Evolutionary conservation across 23 tunicate species (phyloP), one percentile per base, ranked within the genome.

Genomic region (Botrylloides violaceus): DNA sequence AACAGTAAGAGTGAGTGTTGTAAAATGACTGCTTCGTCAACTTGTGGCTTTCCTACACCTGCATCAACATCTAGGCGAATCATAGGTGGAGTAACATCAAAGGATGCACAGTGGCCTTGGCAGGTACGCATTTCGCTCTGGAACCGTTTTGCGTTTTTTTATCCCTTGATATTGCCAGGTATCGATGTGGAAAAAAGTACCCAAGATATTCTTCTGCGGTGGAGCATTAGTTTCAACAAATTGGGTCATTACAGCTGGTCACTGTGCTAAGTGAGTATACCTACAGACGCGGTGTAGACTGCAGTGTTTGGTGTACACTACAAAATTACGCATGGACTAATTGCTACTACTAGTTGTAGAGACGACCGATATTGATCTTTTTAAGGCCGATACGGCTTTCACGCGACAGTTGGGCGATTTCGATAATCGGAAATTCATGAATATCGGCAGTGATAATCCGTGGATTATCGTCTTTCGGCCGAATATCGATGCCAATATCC

Each of bases 241-340:
- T 7, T 59, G 64, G 64, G 30, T 59, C 64, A 6, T 59, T 9
- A 59, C 64, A 7, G 64, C 64, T 6, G 64, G 64, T 7, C 64
- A 59, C 30, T 59, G 64, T n/a, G 64, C 64, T 26, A n/a, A 18
- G 64, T 59, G 30, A 59, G 64, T 22, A 7, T 23, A 18, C 19
- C 7, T 59, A 7, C 30, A 59, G 15, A 7, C 9, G 53, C 53
- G n/a, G n/a, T n/a, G n/a, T n/a, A n/a, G n/a, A n/a, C n/a, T n/a
- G n/a, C n/a, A n/a, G n/a, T n/a, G n/a, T n/a, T n/a, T n/a, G n/a
- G n/a, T n/a, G n/a, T n/a, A n/a, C n/a, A n/a, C n/a, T n/a, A n/a
- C n/a, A n/a, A n/a, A n/a, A n/a, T n/a, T n/a, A n/a, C n/a, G n/a
- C n/a, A n/a, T n/a, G n/a, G n/a, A n/a, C n/a, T n/a, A n/a, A n/a